Evolutionary conservation across 2,797 vertebrate species (phyloP).

Genomic region (Bovichtus diacanthus): DNA sequence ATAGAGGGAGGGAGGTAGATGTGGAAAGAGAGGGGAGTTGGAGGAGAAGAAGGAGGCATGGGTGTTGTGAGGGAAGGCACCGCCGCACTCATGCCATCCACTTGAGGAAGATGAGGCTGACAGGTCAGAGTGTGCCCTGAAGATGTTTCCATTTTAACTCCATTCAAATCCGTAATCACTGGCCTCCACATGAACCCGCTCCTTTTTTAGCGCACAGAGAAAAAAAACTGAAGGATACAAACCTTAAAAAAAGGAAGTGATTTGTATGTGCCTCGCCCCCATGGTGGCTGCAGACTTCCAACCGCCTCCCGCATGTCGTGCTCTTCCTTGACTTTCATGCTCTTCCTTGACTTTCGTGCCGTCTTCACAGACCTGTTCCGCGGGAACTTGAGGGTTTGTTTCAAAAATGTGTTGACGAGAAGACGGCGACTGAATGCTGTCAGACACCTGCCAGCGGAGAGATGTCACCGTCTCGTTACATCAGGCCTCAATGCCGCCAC

Average conservation of each 20-base stretch:
- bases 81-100: constrained; percentile 82
- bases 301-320: background rate
- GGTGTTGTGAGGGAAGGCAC: constrained; percentile 23
- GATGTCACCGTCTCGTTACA: constrained; percentile 31
- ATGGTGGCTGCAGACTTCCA: constrained; percentile 5
- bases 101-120: constrained; percentile 88
- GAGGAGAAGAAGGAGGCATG: constrained; percentile 25
- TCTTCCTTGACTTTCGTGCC: too few species aligned
- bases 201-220: constrained; percentile 2
- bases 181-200: constrained; percentile 91
- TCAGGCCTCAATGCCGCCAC: background rate
- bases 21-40: constrained; percentile 43
- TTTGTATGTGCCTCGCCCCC: constrained; percentile 16
- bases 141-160: constrained; percentile 90
- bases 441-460: constrained; percentile 10
- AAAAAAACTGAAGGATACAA: constrained; percentile 23
- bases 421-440: constrained; percentile 18
- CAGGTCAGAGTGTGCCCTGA: constrained; percentile 91
- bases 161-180: constrained; percentile 91
- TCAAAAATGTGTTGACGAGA: constrained; percentile 37
- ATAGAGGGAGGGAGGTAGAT: constrained; percentile 14
- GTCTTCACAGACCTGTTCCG: background rate
- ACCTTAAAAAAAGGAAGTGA: constrained; percentile 29
- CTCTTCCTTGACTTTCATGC: background rate
- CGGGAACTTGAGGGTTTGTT: background rate